Conservation (phyloP, 2,797 vertebrate genomes). For the Onychomys torridus region DNA sequence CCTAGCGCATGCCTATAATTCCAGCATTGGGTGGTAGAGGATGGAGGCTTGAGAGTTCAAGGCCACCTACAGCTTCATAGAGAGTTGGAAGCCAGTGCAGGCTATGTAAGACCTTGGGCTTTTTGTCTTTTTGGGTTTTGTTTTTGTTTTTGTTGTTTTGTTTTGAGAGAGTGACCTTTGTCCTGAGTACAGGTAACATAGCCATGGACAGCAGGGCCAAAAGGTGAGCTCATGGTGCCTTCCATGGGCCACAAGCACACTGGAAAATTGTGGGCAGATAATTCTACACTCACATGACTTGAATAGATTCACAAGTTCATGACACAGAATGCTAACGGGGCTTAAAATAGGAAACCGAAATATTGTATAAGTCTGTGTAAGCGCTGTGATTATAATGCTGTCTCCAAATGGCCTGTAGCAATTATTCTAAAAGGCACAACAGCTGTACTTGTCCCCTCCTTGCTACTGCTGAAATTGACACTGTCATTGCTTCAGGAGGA, state of each 20-base stretch:
- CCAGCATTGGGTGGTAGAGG: neutral
- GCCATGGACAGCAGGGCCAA: accelerated
- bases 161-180: neutral
- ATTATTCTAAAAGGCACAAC: conserved; percentile 77
- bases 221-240: neutral
- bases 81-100: too few species aligned
- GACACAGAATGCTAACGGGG: neutral
- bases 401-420: conserved; percentile 71
- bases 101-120: neutral
- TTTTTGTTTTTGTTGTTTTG: neutral
- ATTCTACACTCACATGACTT: conserved; percentile 26
- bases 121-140: neutral
- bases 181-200: neutral
- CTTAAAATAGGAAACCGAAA: conserved; percentile 66
- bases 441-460: conserved; percentile 79
- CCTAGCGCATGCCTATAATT: neutral
- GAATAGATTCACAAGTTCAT: conserved; percentile 22
- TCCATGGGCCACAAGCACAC: neutral
- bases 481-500: conserved; percentile 78
- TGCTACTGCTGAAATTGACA: conserved; percentile 75
- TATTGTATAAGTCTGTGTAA: conserved; percentile 58
- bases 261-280: neutral
- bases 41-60: too few species aligned
- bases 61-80: neutral
- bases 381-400: conserved; percentile 63